Evolutionary conservation across 2,888 invertebrate genomes (phyloP).

Genomic region (Oxystoma pomonae): DNA sequence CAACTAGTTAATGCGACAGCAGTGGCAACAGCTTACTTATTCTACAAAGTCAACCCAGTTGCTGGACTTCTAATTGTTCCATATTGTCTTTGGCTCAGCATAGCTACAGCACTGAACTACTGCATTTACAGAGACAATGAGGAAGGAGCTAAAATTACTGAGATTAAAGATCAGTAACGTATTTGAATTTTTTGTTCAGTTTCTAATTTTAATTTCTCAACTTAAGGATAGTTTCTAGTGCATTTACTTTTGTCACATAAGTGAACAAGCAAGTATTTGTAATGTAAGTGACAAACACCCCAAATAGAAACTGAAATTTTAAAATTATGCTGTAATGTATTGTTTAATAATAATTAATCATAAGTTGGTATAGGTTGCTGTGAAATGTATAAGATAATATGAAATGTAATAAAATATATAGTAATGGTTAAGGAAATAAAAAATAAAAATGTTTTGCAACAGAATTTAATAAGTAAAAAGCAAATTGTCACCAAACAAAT

Average conservation of each 20-base stretch:
- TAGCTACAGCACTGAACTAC: slow-evolving; percentile 68
- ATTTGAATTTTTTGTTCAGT: no score
- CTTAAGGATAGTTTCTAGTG: no score
- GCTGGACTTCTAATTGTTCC: slow-evolving; percentile 69
- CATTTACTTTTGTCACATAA: no score
- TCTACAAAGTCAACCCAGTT: slow-evolving; percentile 58
- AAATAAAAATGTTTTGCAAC: background rate
- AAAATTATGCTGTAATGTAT: no score
- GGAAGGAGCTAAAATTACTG: slow-evolving; percentile 33
- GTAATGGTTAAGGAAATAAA: background rate
- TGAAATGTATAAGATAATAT: no score
- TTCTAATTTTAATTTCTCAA: no score
- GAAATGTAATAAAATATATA: no score
- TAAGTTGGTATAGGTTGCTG: no score
- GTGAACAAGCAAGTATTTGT: no score
- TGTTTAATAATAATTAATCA: no score
- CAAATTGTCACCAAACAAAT: background rate
- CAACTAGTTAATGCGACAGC: slow-evolving; percentile 56
- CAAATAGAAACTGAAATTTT: no score
- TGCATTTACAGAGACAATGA: slow-evolving; percentile 61
- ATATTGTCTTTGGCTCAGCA: slow-evolving; percentile 68
- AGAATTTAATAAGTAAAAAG: background rate
- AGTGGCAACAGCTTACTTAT: slow-evolving; percentile 54
- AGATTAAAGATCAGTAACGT: slow-evolving; percentile 27
- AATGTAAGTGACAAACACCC: no score